Conservation (phyloP, 1,140 invertebrate species). For the Holotrichia oblita region DNA sequence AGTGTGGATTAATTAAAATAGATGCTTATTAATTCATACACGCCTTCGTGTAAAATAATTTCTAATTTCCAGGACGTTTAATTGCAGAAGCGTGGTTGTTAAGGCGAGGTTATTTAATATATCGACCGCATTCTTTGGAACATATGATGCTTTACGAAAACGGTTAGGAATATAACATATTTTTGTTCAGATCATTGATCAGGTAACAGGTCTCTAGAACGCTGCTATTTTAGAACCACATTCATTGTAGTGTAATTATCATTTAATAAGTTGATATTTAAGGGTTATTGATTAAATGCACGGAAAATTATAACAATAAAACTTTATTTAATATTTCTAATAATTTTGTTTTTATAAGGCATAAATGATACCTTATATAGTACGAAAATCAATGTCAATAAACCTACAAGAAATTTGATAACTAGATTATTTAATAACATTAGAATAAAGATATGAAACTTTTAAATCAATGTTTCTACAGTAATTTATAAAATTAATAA, state of each 20-base stretch:
- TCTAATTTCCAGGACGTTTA: slow-evolving; percentile 5
- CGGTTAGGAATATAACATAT: not conserved
- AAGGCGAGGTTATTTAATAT: slow-evolving; percentile 6
- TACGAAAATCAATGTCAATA: too few relatives aligned
- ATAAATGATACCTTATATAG: too few relatives aligned
- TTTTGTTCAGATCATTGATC: not conserved
- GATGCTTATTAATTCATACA: slow-evolving; percentile 12
- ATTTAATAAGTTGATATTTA: too few relatives aligned
- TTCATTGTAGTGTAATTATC: too few relatives aligned
- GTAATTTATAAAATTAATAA: too few relatives aligned
- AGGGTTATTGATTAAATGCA: too few relatives aligned
- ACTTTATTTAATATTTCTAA: not conserved
- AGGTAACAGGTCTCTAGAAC: not conserved
- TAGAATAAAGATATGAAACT: too few relatives aligned
- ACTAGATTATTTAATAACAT: too few relatives aligned
- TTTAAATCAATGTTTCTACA: too few relatives aligned
- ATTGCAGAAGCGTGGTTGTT: slow-evolving; percentile 1
- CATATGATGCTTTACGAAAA: slow-evolving; percentile 1
- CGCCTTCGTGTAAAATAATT: not conserved
- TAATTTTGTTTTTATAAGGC: not conserved
- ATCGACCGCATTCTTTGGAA: not conserved
- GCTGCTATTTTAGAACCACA: too few relatives aligned
- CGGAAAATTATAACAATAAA: too few relatives aligned
- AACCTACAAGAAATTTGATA: too few relatives aligned
- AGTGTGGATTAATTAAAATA: slow-evolving; percentile 10